Evolutionary conservation across 2,888 invertebrate genomes (phyloP).

Genomic region (Pandemis heparana): DNA sequence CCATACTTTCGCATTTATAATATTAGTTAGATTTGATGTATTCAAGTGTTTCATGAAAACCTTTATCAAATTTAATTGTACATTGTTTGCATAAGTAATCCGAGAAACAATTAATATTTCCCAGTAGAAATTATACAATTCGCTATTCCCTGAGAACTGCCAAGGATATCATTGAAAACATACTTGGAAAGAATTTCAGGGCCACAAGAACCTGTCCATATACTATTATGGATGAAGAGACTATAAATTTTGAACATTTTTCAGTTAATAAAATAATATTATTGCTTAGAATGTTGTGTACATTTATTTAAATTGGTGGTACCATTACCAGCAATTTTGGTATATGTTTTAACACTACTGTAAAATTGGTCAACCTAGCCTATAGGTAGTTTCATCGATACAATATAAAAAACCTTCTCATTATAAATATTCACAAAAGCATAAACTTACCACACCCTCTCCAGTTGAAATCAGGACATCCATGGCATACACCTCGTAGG

Average conservation of each 20-base stretch:
- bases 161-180: constrained; percentile 51
- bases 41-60: background rate
- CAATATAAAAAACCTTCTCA: background rate
- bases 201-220: constrained; percentile 29
- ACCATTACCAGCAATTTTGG: no score
- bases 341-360: no score
- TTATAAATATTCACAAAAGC: background rate
- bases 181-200: constrained; percentile 72
- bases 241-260: background rate
- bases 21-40: no score
- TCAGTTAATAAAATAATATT: background rate
- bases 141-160: constrained; percentile 70
- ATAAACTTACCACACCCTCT: constrained; percentile 91
- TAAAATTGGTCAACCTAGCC: no score
- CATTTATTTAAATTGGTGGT: no score
- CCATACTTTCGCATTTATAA: no score
- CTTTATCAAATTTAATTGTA: background rate
- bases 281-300: no score
- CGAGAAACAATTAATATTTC: constrained; percentile 55
- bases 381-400: background rate
- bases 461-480: constrained; percentile 99
- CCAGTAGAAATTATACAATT: constrained; percentile 61
- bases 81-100: constrained; percentile 63
- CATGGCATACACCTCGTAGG: constrained; percentile 99
- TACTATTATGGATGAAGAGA: background rate